Evolutionary conservation across 2,113 vertebrate genomes (phyloP), one percentile per base, ranked within the genome.

Genomic region (Bambusicola thoracicus): DNA sequence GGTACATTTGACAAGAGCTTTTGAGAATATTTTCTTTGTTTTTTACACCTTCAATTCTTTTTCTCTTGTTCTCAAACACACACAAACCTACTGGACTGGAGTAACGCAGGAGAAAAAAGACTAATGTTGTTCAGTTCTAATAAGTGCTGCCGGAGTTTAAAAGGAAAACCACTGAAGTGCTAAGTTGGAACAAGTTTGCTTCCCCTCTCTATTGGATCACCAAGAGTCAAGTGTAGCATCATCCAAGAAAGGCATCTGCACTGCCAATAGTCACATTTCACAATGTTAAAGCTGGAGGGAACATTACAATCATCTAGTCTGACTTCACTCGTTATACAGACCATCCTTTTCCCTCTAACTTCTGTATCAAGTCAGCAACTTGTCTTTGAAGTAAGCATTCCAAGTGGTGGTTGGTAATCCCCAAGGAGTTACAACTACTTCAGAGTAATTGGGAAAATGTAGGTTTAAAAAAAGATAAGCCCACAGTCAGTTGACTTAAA

Each of bases 1-100:
- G 97, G 91, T 98, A 98, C 97, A 98, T 97, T 96, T 96, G 97
- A 98, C 96, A 97, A 87, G 85, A 97, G 79, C 85, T 96, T 88
- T 85, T 46, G 56, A 91, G 95, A 94, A 67, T 83, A 80, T 93
- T 94, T 96, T 95, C 95, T 95, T 93, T 55, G 96, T 55, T 96
- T 90, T 97, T 95, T 97, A 97, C 97, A 97, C 93, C 94, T 92
- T 94, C 75, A 81, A 74, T 55, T 95, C 56, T 89, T 86, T 86
- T 89, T 85, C 89, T 87, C 92, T 97, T 86, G 84, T 92, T 97
- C 85, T 96, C 80, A 95, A 96, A 97, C 90, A 97, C 85, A 96
- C 83, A 90, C 46, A 73, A 96, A 86, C 93, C 77, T 90, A 95
- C 61, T 49, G 69, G 96, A 92, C 73, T 82, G 91, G 73, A 95